Evolutionary conservation across 2,888 invertebrate genomes (phyloP).

Genomic region (Drosophila vallismaia): DNA sequence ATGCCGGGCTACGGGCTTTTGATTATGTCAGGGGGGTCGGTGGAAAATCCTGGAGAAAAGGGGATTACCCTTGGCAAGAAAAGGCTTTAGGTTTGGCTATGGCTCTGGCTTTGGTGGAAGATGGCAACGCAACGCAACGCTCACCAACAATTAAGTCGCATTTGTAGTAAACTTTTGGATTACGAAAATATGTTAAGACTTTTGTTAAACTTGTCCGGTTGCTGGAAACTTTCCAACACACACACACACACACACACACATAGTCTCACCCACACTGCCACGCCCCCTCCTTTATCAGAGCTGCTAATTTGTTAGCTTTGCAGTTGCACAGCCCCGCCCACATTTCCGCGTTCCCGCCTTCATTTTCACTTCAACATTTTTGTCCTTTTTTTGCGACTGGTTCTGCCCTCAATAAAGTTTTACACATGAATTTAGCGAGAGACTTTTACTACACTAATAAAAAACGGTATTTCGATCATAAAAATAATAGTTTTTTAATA

Average conservation of each 20-base stretch:
- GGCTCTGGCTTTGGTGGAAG: conserved; percentile 29
- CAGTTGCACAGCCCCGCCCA: conserved; percentile 45
- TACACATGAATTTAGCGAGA: conserved; percentile 63
- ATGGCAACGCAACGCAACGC: conserved; percentile 47
- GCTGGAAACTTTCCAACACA: conserved; percentile 48
- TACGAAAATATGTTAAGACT: conserved; percentile 78
- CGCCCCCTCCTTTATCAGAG: conserved; percentile 15
- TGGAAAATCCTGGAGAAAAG: background rate
- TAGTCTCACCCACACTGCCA: background rate
- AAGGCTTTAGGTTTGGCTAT: conserved; percentile 25
- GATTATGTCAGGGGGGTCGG: conserved; percentile 14
- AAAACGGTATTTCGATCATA: background rate
- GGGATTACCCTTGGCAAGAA: conserved; percentile 1
- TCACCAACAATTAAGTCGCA: conserved; percentile 76
- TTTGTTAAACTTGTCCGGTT: conserved; percentile 77
- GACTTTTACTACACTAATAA: conserved; percentile 15
- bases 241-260: background rate
- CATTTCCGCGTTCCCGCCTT: conserved; percentile 12
- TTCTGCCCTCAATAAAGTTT: conserved; percentile 60
- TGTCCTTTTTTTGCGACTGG: conserved; percentile 4
- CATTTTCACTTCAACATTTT: background rate
- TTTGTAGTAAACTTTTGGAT: conserved; percentile 76
- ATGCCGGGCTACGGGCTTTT: conserved; percentile 15
- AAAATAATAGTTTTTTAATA: too few relatives aligned
- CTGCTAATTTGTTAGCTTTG: conserved; percentile 46